Evolutionary conservation across 1,140 invertebrate species (phyloP), one percentile per base, ranked within the genome.

Genomic region (Ectropis grisescens): DNA sequence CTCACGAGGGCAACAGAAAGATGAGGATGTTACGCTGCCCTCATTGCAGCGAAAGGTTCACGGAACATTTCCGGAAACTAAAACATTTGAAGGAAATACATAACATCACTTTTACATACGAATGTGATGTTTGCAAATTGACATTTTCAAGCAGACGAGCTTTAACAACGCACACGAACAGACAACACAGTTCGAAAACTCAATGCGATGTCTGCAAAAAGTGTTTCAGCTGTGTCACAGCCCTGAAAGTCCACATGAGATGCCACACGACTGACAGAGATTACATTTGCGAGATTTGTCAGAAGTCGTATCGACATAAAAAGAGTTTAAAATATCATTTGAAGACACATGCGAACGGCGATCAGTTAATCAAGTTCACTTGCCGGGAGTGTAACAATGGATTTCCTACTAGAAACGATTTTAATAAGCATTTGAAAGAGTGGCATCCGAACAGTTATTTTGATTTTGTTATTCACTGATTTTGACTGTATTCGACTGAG

Each of bases 311-410:
- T 53, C 87, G 85, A 11, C 78, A 89, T 30, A 87, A 88, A 42
- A 84, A 88, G 45, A 88, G 86, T 43, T 85, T 91, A 79, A 85
- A 88, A 32, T 83, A 88, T 24, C 89, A 91, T 48, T 79, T 89
- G 37, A 86, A 86, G 44, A 32, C 49, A 4, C 67, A 71, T 28
- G 87, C 86, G 11, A 85, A 87, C 28, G 68, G 67, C 19, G 67
- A 81, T 5, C 47, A 78, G 9, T 47, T 23, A 19, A 71, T 68
- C 31, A 80, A 81, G 16, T 72, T 79, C n/a, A 53, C 50, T 13
- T 85, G 83, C 45, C 47, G 69, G 2, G 65, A 78, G 1, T 85
- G 83, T 47, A 66, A 74, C 5, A 82, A 64, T 33, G 67, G 66
- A 7, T 85, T 85, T 45, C 27, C 47, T 1, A 51, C 47, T 40